Percentiles rank a stretch among this genome's conserved stretches.
These are phyloP conservation scores for Podotricha telesiphe DNA, from an alignment of 2,888 invertebrate species.

Conservation along the genomic window DNA sequence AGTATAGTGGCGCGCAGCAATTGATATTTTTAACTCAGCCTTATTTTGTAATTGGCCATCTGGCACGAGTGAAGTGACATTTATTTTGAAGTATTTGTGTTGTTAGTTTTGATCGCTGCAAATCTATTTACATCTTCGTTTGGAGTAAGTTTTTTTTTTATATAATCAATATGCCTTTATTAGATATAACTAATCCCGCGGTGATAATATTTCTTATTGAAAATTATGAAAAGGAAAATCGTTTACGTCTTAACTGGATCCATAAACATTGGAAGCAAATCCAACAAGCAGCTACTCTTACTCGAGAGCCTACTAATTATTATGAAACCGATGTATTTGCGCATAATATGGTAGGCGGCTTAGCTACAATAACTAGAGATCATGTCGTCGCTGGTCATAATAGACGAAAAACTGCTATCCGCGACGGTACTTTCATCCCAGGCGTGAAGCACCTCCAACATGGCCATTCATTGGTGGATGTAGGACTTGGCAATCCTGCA, in stretches of 20 bases:
- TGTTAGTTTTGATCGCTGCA: constrained; percentile 31
- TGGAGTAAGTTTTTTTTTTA: constrained; percentile 38
- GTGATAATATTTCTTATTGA: constrained; percentile 59
- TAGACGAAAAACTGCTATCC: constrained; percentile 51
- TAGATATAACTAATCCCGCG: constrained; percentile 60
- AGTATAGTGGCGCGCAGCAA: constrained; percentile 37
- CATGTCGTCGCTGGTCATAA: constrained; percentile 53
- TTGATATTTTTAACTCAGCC: constrained; percentile 43
- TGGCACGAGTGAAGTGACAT: constrained; percentile 43
- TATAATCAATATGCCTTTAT: constrained; percentile 53
- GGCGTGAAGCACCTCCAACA: constrained; percentile 52
- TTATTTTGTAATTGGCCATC: constrained; percentile 47
- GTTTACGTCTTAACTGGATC: constrained; percentile 59
- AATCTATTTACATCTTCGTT: constrained; percentile 23
- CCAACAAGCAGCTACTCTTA: constrained; percentile 57
- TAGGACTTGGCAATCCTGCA: constrained; percentile 57
- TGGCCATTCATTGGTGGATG: constrained; percentile 55
- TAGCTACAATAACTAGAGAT: constrained; percentile 58
- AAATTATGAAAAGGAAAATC: constrained; percentile 60
- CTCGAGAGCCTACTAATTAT: constrained; percentile 57
- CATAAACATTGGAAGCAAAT: constrained; percentile 53
- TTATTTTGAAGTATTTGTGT: constrained; percentile 41
- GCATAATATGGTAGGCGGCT: constrained; percentile 56
- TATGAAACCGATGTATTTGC: constrained; percentile 58
- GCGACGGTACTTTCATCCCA: constrained; percentile 54